Evolutionary conservation across 2,113 vertebrate genomes (phyloP).

Genomic region (Hippocampus mohnikei): DNA sequence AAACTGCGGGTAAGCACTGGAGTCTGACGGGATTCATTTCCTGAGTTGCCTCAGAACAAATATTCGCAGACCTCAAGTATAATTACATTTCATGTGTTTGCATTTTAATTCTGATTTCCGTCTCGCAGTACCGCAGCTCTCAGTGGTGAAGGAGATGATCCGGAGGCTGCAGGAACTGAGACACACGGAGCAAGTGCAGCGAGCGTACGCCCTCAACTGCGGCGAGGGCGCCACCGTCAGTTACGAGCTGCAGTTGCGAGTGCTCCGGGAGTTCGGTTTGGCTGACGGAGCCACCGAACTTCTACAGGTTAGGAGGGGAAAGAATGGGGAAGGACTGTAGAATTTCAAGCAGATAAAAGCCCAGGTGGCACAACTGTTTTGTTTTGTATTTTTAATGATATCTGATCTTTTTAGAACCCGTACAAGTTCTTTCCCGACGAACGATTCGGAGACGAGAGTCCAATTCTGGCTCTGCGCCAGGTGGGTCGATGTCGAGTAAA

Average conservation of each 20-base stretch:
- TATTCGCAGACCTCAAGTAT: not conserved
- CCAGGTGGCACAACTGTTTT: not conserved
- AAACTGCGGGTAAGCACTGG: no score
- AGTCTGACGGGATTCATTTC: not conserved
- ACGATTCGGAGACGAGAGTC: slow-evolving; percentile 95
- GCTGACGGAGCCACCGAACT: slow-evolving; percentile 92
- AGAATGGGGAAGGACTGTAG: no score
- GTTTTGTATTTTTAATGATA: not conserved
- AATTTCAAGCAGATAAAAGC: slow-evolving; percentile 6
- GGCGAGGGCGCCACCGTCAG: slow-evolving; percentile 95
- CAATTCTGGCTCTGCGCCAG: slow-evolving; percentile 87
- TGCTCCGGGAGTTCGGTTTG: slow-evolving; percentile 90
- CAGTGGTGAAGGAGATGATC: slow-evolving; percentile 90
- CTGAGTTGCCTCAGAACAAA: not conserved
- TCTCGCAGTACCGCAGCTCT: slow-evolving; percentile 81
- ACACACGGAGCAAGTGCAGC: slow-evolving; percentile 91
- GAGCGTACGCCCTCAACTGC: slow-evolving; percentile 92
- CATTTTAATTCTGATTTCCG: not conserved
- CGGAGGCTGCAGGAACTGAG: slow-evolving; percentile 88
- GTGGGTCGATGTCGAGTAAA: slow-evolving; percentile 87
- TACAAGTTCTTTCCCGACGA: slow-evolving; percentile 98
- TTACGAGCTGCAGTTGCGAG: slow-evolving; percentile 94
- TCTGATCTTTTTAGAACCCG: slow-evolving; percentile 79
- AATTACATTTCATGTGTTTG: not conserved
- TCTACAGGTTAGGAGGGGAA: slow-evolving; percentile 78